These are phyloP conservation scores for Autographa gamma DNA, from an alignment of 2,888 invertebrate genomes.

Conservation along the genomic window DNA sequence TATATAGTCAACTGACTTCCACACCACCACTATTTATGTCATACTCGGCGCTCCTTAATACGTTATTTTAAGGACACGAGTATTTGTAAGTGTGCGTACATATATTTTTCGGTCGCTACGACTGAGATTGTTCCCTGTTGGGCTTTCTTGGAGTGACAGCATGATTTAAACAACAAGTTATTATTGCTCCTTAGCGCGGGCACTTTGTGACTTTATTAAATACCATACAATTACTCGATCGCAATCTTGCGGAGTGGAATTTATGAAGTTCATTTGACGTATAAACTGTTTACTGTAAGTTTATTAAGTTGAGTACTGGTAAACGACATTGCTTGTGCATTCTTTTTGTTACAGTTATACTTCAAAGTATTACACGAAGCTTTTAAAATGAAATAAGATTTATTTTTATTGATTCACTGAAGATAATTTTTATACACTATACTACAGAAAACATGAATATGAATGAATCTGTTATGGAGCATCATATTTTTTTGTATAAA, in stretches of 20 bases:
- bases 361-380: no score
- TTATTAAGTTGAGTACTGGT: neutral
- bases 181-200: slow-evolving; percentile 58
- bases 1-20: slow-evolving; percentile 88
- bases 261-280: neutral
- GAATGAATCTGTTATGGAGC: no score
- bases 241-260: neutral
- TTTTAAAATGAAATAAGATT: no score
- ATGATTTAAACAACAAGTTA: slow-evolving; percentile 75
- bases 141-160: slow-evolving; percentile 65
- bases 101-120: slow-evolving; percentile 74
- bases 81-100: slow-evolving; percentile 78
- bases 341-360: neutral
- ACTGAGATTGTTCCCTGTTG: slow-evolving; percentile 75
- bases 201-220: slow-evolving; percentile 35
- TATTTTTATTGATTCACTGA: no score
- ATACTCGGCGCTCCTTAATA: slow-evolving; percentile 85
- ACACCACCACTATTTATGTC: slow-evolving; percentile 87
- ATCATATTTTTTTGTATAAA: neutral
- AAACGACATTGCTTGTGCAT: neutral
- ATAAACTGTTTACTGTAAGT: slow-evolving; percentile 1
- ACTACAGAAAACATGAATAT: no score
- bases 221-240: slow-evolving; percentile 9
- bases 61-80: slow-evolving; percentile 84
- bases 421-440: no score